Conservation (phyloP, 2,888 invertebrate genomes). For the Tiliacea aurago region DNA sequence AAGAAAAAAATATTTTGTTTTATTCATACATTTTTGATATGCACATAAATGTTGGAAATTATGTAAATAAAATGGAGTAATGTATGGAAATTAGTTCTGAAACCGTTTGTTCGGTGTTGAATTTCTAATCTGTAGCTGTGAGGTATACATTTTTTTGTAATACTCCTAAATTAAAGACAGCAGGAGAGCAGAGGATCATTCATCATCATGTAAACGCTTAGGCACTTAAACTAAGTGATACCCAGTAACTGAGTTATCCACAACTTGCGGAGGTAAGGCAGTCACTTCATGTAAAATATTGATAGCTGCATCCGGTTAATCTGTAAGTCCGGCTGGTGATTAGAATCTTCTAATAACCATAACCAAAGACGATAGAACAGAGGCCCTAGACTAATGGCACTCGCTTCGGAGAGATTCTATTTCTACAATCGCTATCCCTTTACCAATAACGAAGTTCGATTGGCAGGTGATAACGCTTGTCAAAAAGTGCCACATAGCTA, state of each 20-base stretch:
- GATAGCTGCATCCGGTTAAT: neutral
- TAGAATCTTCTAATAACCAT: neutral
- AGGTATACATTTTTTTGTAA: slow-evolving; percentile 15
- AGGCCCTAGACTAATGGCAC: no score
- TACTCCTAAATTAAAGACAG: slow-evolving; percentile 3
- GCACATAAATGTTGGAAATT: slow-evolving; percentile 63
- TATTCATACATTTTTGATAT: slow-evolving; percentile 63
- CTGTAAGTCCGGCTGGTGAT: neutral
- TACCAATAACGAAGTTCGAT: no score
- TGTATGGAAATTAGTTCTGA: slow-evolving; percentile 55
- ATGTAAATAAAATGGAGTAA: slow-evolving; percentile 54
- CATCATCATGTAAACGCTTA: neutral
- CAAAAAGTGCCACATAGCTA: no score
- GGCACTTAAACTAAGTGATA: neutral
- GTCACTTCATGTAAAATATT: neutral
- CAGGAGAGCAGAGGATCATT: neutral
- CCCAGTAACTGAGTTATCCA: neutral
- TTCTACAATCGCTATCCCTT: no score
- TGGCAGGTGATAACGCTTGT: no score
- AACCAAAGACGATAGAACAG: neutral
- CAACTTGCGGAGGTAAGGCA: neutral
- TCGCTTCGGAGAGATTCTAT: no score
- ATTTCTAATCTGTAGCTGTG: slow-evolving; percentile 44
- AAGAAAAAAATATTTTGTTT: slow-evolving; percentile 55
- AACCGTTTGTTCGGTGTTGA: slow-evolving; percentile 49